Conservation (phyloP, 2,113 vertebrate species). For the Oreochromis niloticus region DNA sequence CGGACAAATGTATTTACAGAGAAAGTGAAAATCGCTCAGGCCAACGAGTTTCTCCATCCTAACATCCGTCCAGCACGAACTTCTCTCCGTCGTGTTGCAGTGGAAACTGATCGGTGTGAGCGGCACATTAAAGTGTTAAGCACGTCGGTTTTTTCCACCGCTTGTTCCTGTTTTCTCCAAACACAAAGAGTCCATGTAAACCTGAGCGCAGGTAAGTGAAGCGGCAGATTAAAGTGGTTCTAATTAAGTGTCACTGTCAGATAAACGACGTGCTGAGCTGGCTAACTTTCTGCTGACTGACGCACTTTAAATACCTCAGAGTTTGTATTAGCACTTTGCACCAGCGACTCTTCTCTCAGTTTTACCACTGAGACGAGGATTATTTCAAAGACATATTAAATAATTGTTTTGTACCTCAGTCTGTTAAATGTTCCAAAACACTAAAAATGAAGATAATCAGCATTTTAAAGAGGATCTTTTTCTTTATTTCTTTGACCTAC, state of each 20-base stretch:
- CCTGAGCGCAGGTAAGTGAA: neutral
- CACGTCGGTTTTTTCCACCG: neutral
- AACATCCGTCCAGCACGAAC: neutral
- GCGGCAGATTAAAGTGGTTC: neutral
- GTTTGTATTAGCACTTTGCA: neutral
- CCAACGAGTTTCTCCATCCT: neutral
- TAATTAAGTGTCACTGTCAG: neutral
- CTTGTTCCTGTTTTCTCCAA: neutral
- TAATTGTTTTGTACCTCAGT: neutral
- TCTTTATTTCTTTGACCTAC: neutral
- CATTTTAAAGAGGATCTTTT: neutral
- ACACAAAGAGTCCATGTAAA: neutral
- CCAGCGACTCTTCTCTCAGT: neutral
- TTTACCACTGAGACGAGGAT: neutral
- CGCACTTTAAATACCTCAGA: neutral
- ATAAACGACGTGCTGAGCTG: neutral
- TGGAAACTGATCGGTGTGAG: neutral
- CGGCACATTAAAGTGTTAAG: neutral
- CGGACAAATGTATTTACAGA: neutral
- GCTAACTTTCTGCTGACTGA: neutral
- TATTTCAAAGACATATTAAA: neutral
- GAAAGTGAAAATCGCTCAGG: neutral
- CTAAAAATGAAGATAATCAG: neutral
- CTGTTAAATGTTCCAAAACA: neutral
- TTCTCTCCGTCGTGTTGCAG: neutral